Percentiles rank a stretch among this genome's conserved stretches.
Conservation (phyloP, 2,888 invertebrate genomes). For the Cheiracanthium punctorium region DNA sequence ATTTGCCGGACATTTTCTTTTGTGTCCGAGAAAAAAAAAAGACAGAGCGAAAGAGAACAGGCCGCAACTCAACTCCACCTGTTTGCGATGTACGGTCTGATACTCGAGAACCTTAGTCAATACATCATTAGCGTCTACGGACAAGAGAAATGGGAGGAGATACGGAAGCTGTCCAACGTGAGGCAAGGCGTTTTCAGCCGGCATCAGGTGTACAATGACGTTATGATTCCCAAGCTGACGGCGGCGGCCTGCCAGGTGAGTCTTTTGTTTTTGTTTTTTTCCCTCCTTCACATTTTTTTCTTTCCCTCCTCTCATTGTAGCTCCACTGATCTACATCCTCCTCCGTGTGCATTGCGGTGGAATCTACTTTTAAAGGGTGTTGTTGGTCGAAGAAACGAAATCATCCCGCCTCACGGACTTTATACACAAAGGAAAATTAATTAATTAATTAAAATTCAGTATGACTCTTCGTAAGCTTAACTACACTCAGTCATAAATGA, state of each 20-base stretch:
- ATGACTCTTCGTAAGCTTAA: too few relatives aligned
- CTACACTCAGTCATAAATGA: too few relatives aligned
- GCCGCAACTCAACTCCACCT: conserved; percentile 35
- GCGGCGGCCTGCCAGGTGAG: conserved; percentile 89
- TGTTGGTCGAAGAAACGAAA: too few relatives aligned
- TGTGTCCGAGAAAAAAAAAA: neutral
- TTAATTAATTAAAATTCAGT: too few relatives aligned
- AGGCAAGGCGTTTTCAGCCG: conserved; percentile 84
- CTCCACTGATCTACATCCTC: too few relatives aligned
- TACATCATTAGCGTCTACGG: conserved; percentile 94
- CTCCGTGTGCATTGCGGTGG: too few relatives aligned
- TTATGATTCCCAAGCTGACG: conserved; percentile 87
- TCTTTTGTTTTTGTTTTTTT: neutral
- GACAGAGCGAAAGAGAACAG: neutral
- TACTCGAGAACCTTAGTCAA: conserved; percentile 94
- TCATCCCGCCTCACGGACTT: too few relatives aligned
- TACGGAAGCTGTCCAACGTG: conserved; percentile 87
- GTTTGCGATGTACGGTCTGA: conserved; percentile 90
- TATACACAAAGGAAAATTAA: too few relatives aligned
- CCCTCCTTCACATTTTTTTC: too few relatives aligned
- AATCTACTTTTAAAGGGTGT: too few relatives aligned
- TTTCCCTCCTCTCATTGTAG: too few relatives aligned
- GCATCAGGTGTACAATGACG: conserved; percentile 96
- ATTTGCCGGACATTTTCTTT: conserved; percentile 12
- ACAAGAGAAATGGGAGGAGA: conserved; percentile 94